phyloP scores from a whole-genome alignment of 1,140 invertebrate species.

The Drosophila gunungcola region DNA sequence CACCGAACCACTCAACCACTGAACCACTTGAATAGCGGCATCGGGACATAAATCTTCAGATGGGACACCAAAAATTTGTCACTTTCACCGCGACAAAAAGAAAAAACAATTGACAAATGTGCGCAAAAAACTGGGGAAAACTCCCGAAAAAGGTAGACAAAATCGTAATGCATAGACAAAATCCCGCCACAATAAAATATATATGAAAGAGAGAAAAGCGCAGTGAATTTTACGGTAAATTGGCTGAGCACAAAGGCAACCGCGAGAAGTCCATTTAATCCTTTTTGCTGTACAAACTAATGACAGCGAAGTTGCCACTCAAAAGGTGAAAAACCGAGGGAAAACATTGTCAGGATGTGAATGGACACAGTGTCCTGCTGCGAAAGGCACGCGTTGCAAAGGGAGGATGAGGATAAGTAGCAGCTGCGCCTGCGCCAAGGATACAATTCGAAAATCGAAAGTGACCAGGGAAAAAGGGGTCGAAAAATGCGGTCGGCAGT shows the following conservation, averaged over 20 bases:
- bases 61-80: conserved; percentile 66
- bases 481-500: conserved; percentile 57
- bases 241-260: conserved; percentile 61
- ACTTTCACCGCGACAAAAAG: conserved; percentile 60
- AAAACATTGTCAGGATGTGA: conserved; percentile 45
- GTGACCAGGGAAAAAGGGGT: conserved; percentile 61
- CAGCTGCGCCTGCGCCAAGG: conserved; percentile 60
- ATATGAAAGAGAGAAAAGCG: conserved; percentile 17
- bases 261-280: conserved; percentile 60
- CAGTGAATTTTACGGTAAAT: conserved; percentile 74
- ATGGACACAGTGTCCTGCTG: conserved; percentile 58
- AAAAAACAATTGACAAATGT: conserved; percentile 69
- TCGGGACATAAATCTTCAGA: conserved; percentile 65
- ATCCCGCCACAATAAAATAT: conserved; percentile 36
- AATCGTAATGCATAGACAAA: conserved; percentile 26
- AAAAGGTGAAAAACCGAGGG: conserved; percentile 74
- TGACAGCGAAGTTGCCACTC: conserved; percentile 63
- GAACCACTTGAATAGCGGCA: conserved; percentile 67
- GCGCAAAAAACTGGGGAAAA: conserved; percentile 44
- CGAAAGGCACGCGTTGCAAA: conserved; percentile 53
- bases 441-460: conserved; percentile 24
- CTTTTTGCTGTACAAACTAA: conserved; percentile 47
- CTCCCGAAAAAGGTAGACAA: conserved; percentile 16
- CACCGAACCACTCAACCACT: conserved; percentile 55
- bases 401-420: conserved; percentile 8